Conservation (phyloP, 2,113 vertebrate genomes). For the Rhinopomastus cyanomelas region DNA sequence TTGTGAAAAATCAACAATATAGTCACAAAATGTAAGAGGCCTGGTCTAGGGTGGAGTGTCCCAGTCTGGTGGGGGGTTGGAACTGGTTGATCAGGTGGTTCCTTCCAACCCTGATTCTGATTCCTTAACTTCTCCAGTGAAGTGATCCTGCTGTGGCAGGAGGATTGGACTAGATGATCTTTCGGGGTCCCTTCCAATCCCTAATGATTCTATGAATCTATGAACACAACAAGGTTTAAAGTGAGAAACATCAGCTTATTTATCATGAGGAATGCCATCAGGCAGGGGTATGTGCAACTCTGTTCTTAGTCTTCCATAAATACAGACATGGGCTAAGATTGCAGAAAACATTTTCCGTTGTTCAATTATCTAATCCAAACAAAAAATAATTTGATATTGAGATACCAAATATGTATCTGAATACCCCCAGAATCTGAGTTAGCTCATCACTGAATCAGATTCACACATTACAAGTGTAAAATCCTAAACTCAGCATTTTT, state of each 20-base stretch:
- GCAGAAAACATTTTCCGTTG: neutral
- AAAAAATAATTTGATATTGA: constrained; percentile 14
- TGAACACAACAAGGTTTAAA: neutral
- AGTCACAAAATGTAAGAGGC: neutral
- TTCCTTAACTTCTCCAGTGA: too few relatives aligned
- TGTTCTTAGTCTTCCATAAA: neutral
- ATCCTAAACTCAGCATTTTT: neutral
- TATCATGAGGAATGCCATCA: neutral
- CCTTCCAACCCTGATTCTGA: too few relatives aligned
- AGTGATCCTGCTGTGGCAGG: too few relatives aligned
- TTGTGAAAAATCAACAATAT: neutral
- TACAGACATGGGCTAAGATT: neutral
- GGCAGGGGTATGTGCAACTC: neutral
- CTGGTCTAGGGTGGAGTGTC: too few relatives aligned
- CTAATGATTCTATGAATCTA: too few relatives aligned
- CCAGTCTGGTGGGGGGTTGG: too few relatives aligned
- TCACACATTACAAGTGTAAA: neutral
- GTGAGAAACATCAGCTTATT: neutral
- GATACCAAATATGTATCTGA: neutral
- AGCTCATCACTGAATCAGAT: neutral
- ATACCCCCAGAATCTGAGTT: neutral
- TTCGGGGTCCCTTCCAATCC: too few relatives aligned
- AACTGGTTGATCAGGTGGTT: too few relatives aligned
- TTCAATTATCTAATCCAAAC: neutral
- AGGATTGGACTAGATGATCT: too few relatives aligned